phyloP scores from a whole-genome alignment of 2,113 vertebrate genomes.

The Eudorcas thomsonii region DNA sequence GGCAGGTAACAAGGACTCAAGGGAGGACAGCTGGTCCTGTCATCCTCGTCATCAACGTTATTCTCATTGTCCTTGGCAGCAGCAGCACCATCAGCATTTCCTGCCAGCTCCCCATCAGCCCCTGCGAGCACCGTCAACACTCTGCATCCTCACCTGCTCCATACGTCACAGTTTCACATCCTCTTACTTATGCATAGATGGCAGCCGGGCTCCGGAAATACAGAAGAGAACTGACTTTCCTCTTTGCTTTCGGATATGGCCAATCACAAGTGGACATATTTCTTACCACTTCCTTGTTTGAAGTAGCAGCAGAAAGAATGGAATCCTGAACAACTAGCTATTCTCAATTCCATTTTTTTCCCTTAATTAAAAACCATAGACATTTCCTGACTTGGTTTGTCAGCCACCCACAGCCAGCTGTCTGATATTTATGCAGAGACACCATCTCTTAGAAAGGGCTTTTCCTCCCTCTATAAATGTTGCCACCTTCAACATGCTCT shows the following conservation, averaged over 20 bases:
- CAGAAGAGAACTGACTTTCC: background rate
- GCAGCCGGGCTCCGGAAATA: background rate
- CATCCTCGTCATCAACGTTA: fast-evolving
- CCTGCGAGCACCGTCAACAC: background rate
- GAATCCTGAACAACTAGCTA: background rate
- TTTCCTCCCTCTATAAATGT: background rate
- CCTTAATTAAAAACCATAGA: background rate
- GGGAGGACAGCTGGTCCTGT: fast-evolving
- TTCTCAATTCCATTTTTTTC: background rate
- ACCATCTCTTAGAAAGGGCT: background rate
- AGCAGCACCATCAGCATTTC: fast-evolving
- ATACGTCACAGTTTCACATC: background rate
- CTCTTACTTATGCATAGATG: background rate
- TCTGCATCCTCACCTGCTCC: slow-evolving; percentile 12
- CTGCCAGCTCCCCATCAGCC: background rate
- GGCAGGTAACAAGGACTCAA: background rate
- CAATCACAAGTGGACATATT: slow-evolving; percentile 35
- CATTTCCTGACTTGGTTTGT: fast-evolving
- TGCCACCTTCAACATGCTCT: background rate
- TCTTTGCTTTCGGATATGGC: background rate
- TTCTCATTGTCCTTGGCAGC: fast-evolving
- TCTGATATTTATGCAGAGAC: fast-evolving
- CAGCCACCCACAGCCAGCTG: background rate
- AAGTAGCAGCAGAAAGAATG: background rate
- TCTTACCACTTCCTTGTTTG: background rate